phyloP scores from a whole-genome alignment of 1,140 invertebrate genomes.

The Pseudomyrmex pallidus region DNA sequence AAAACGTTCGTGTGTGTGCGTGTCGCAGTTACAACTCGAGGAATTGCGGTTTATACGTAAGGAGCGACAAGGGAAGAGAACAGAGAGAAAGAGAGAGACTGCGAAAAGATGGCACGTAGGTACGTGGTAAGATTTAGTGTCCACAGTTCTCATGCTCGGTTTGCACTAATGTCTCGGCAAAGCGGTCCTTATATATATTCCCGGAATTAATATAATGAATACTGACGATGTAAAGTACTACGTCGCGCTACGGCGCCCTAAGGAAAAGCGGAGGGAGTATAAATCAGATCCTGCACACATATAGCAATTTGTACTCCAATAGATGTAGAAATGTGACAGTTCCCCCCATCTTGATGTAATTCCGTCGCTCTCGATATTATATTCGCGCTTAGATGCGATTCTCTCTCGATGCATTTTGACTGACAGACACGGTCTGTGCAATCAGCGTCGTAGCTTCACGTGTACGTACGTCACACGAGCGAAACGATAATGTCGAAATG shows the following conservation, averaged over 20 bases:
- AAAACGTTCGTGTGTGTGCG: conserved; percentile 11
- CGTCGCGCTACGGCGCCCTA: not conserved
- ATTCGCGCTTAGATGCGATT: too few relatives aligned
- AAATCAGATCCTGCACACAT: not conserved
- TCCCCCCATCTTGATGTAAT: too few relatives aligned
- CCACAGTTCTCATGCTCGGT: conserved; percentile 48
- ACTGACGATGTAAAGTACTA: not conserved
- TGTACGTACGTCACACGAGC: too few relatives aligned
- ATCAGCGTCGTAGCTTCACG: too few relatives aligned
- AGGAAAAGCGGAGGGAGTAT: not conserved
- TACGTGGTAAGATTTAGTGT: conserved; percentile 59
- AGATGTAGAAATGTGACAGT: too few relatives aligned
- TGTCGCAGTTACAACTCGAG: conserved; percentile 42
- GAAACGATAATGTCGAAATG: too few relatives aligned
- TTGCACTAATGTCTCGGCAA: conserved; percentile 66
- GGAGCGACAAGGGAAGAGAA: too few relatives aligned
- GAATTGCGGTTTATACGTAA: conserved; percentile 50
- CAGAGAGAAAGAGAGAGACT: too few relatives aligned
- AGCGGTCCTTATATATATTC: conserved; percentile 51
- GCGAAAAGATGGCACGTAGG: conserved; percentile 30
- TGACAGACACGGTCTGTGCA: too few relatives aligned
- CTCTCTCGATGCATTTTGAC: too few relatives aligned
- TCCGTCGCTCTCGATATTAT: too few relatives aligned
- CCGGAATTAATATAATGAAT: conserved; percentile 68
- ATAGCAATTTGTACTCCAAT: too few relatives aligned